These are phyloP conservation scores for Ganaspis brasiliensis DNA, from an alignment of 2,888 invertebrate genomes.

Conservation along the genomic window DNA sequence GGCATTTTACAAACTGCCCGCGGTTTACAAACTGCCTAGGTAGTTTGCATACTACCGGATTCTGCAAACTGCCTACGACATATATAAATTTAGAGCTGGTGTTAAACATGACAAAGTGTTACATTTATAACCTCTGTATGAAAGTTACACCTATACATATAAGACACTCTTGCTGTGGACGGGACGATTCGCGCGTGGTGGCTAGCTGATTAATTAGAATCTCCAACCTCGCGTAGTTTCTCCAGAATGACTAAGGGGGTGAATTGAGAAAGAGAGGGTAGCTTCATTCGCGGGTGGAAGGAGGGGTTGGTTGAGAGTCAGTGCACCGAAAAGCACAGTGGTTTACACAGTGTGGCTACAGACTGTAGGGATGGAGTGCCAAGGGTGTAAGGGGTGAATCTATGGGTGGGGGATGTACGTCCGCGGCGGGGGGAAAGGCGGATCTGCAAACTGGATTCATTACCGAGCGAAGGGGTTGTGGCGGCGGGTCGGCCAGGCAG, in stretches of 20 bases:
- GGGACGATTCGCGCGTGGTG: conserved; percentile 67
- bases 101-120: no score
- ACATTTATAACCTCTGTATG: no score
- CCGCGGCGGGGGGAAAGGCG: conserved; percentile 52
- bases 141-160: neutral
- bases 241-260: conserved; percentile 46
- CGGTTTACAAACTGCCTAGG: no score
- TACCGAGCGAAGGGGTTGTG: conserved; percentile 65
- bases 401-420: conserved; percentile 19
- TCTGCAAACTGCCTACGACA: no score
- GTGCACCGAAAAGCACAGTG: conserved; percentile 64
- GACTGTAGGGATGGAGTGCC: neutral
- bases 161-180: neutral
- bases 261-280: conserved; percentile 46
- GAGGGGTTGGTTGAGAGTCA: conserved; percentile 47
- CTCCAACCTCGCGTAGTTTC: conserved; percentile 56
- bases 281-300: conserved; percentile 9
- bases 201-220: conserved; percentile 78
- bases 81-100: no score
- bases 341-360: conserved; percentile 57
- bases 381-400: conserved; percentile 13
- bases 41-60: no score
- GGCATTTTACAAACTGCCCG: no score
- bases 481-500: conserved; percentile 58
- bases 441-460: conserved; percentile 70